Evolutionary conservation across 1,140 invertebrate genomes (phyloP).

Genomic region (Drosophila orena): DNA sequence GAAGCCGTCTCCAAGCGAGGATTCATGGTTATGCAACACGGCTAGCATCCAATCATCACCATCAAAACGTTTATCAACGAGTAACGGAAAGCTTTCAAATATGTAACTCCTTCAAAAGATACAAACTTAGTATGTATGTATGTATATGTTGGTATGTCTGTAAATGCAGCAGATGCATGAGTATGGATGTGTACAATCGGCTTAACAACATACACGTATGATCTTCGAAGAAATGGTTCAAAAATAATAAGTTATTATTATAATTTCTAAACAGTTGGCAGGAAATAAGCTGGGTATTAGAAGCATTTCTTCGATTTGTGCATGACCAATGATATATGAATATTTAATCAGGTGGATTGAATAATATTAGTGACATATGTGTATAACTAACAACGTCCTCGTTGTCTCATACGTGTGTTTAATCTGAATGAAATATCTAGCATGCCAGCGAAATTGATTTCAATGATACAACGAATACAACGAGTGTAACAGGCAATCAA

Average conservation of each 20-base stretch:
- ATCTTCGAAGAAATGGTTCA: not conserved
- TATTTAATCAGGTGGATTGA: not conserved
- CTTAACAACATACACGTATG: not conserved
- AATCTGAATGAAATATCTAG: not conserved
- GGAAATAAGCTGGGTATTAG: not conserved
- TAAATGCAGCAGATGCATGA: constrained; percentile 18
- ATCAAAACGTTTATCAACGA: constrained; percentile 38
- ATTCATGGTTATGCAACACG: constrained; percentile 16
- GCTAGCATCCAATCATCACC: constrained; percentile 36
- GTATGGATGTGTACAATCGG: constrained; percentile 5
- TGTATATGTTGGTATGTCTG: constrained; percentile 18
- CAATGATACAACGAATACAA: not conserved
- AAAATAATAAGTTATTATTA: too few species aligned
- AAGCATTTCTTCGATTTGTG: not conserved
- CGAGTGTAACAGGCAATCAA: constrained; percentile 12
- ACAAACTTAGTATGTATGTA: constrained; percentile 9
- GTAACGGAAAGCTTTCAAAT: constrained; percentile 36
- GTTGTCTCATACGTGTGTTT: not conserved
- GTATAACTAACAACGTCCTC: not conserved
- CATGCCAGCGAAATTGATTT: constrained; percentile 32
- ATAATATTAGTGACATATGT: not conserved
- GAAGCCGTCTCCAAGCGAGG: constrained; percentile 58
- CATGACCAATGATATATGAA: not conserved
- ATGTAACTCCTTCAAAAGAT: constrained; percentile 26
- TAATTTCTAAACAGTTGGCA: too few species aligned